A percentile compares a stretch with the other conserved stretches of the same genome.
Evolutionary conservation across 1,140 invertebrate genomes (phyloP).

Genomic region (Drosophila insularis): DNA sequence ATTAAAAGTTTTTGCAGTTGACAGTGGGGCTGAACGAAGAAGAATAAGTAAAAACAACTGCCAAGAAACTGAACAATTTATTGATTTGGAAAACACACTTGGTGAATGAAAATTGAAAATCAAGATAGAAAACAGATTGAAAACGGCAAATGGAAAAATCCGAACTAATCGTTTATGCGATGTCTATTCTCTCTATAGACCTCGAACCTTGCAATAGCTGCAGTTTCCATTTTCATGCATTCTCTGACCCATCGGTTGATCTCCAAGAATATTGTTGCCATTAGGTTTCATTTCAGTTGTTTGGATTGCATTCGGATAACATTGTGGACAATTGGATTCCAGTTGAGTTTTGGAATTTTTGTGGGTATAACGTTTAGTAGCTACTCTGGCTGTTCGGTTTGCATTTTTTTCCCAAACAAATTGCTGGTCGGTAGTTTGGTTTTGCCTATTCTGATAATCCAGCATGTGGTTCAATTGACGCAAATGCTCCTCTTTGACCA

Average conservation of each 20-base stretch:
- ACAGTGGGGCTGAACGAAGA: conserved; percentile 32
- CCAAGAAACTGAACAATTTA: conserved; percentile 46
- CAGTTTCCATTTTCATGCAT: not conserved
- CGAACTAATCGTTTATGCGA: no score
- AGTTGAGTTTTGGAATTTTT: not conserved
- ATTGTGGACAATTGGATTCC: no score
- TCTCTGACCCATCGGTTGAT: not conserved
- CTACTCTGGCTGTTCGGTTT: not conserved
- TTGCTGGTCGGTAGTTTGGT: not conserved
- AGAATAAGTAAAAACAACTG: conserved; percentile 19
- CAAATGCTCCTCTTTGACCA: conserved; percentile 18
- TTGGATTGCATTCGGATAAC: no score
- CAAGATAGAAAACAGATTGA: conserved; percentile 22
- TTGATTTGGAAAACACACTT: conserved; percentile 41
- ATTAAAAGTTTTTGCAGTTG: conserved; percentile 80
- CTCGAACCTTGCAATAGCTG: not conserved
- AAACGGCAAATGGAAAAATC: no score
- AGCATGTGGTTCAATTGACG: not conserved
- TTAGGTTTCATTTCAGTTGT: not conserved
- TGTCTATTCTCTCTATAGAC: no score
- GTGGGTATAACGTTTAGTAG: not conserved
- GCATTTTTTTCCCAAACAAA: not conserved
- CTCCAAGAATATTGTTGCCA: not conserved
- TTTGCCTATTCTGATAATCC: not conserved
- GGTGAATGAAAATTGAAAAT: not conserved